These are phyloP conservation scores for Tenthredo livida DNA, from an alignment of 2,888 invertebrate genomes.

Conservation along the genomic window DNA sequence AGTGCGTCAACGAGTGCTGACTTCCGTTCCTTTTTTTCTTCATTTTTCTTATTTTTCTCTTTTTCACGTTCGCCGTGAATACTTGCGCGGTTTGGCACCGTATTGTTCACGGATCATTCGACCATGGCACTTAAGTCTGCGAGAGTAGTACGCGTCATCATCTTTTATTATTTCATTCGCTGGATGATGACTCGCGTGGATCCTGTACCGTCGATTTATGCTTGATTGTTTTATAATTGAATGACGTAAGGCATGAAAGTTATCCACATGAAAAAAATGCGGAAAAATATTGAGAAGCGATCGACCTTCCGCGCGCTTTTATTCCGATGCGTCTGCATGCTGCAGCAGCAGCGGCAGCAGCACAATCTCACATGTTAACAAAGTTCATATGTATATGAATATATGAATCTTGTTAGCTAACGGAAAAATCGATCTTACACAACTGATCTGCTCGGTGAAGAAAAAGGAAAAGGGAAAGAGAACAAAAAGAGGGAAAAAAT, in stretches of 20 bases:
- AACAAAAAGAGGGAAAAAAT: neutral
- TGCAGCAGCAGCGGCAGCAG: too few relatives aligned
- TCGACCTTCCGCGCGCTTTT: conserved; percentile 4
- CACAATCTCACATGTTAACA: neutral
- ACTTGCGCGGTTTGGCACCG: neutral
- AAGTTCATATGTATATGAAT: too few relatives aligned
- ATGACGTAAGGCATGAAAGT: conserved; percentile 22
- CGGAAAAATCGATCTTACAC: neutral
- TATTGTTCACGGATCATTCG: conserved; percentile 1
- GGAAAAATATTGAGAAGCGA: neutral
- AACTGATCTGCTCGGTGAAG: neutral
- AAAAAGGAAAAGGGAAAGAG: neutral
- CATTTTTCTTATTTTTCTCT: neutral
- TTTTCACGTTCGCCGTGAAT: neutral
- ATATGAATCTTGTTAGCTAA: conserved; percentile 12
- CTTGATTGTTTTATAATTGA: conserved; percentile 47
- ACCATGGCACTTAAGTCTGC: neutral
- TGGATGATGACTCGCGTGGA: conserved; percentile 34
- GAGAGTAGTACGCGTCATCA: conserved; percentile 22
- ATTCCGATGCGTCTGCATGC: too few relatives aligned
- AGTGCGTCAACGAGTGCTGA: neutral
- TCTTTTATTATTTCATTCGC: conserved; percentile 15
- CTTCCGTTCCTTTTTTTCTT: neutral
- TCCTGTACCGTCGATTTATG: neutral
- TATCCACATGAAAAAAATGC: too few relatives aligned